These are phyloP conservation scores for Agrochola lychnidis DNA, from an alignment of 2,888 invertebrate genomes.

Conservation along the genomic window DNA sequence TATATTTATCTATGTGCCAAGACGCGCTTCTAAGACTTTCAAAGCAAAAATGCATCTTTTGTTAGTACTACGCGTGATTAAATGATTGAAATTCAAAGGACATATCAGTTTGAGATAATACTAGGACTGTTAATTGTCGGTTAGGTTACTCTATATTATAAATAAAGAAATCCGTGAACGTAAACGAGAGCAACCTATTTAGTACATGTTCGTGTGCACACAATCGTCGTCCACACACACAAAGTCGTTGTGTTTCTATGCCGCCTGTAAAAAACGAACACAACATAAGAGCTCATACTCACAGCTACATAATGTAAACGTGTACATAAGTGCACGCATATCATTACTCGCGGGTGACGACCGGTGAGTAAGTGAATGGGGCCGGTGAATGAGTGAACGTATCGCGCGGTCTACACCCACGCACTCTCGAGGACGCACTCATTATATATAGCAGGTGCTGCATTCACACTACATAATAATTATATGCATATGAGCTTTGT, in stretches of 20 bases:
- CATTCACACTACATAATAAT: conserved; percentile 25
- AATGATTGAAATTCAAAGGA: background rate
- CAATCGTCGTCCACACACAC: background rate
- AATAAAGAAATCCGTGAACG: background rate
- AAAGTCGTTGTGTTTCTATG: background rate
- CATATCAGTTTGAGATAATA: background rate
- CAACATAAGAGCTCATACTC: background rate
- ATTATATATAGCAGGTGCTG: conserved; percentile 12
- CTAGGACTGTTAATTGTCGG: background rate
- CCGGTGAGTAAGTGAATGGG: conserved; percentile 22
- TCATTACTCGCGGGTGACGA: conserved; percentile 19
- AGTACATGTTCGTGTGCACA: background rate
- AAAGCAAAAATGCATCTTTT: background rate
- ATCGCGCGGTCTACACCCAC: conserved; percentile 13
- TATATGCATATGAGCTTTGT: conserved; percentile 35
- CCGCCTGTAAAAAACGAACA: background rate
- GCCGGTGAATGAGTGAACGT: conserved; percentile 32
- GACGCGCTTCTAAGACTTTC: background rate
- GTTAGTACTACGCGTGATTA: background rate
- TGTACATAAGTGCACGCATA: conserved; percentile 21
- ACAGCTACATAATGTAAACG: conserved; percentile 14
- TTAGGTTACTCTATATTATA: background rate
- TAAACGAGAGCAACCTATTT: background rate
- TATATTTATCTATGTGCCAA: background rate
- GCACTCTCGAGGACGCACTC: conserved; percentile 1